Evolutionary conservation across 2,797 vertebrate genomes (phyloP).

Genomic region (Lerista edwardsae): DNA sequence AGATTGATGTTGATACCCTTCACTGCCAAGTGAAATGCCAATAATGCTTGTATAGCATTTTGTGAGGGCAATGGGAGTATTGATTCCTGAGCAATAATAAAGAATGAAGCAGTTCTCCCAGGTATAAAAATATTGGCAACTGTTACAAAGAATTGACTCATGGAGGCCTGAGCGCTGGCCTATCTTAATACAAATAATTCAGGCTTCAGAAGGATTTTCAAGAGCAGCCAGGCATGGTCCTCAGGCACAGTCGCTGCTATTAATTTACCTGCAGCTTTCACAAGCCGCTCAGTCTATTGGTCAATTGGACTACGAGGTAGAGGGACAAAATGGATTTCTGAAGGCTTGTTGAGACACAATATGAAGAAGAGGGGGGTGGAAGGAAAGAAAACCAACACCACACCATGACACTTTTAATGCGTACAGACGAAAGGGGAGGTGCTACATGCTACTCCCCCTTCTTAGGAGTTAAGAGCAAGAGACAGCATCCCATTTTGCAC

Average conservation of each 20-base stretch:
- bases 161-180: conserved; percentile 76
- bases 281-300: conserved; percentile 70
- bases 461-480: conserved; percentile 54
- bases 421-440: conserved; percentile 40
- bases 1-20: conserved; percentile 94
- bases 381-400: no score
- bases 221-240: conserved; percentile 76
- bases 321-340: conserved; percentile 75
- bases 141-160: conserved; percentile 85
- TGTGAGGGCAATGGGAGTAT: conserved; percentile 93
- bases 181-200: conserved; percentile 86
- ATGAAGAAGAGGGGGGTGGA: conserved; percentile 36
- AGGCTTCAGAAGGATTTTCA: conserved; percentile 77
- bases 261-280: conserved; percentile 77
- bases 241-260: conserved; percentile 72
- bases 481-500: conserved; percentile 23
- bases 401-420: conserved; percentile 62
- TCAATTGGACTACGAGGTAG: conserved; percentile 69
- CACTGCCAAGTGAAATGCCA: conserved; percentile 90
- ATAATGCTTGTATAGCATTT: conserved; percentile 96
- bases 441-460: conserved; percentile 32
- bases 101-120: conserved; percentile 86
- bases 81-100: conserved; percentile 89
- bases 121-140: conserved; percentile 88
- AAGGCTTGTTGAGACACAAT: conserved; percentile 67